Conservation (phyloP, 92 coral and sea anemone species). For the Plumapathes pennacea region DNA sequence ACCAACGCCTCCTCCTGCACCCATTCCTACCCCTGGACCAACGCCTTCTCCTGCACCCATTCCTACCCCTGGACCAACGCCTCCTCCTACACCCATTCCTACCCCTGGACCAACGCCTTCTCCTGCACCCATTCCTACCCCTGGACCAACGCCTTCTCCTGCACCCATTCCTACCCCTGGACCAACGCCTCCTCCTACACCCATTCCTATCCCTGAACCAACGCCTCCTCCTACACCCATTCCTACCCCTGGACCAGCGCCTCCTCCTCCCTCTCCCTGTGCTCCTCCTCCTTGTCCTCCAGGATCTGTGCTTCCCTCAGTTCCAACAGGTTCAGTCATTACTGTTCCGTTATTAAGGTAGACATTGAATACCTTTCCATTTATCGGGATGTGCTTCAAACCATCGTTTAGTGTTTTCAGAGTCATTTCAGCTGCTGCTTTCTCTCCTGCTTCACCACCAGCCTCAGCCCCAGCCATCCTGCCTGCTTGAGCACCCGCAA, state of each 20-base stretch:
- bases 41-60: neutral
- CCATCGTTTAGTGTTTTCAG: slow-evolving; percentile 35
- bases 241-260: slow-evolving; percentile 13
- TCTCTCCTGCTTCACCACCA: slow-evolving; percentile 58
- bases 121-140: neutral
- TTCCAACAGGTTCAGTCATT: too few species aligned
- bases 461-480: slow-evolving; percentile 42
- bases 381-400: too few species aligned
- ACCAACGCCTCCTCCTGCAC: neutral
- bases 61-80: neutral
- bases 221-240: slow-evolving; percentile 12
- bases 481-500: slow-evolving; percentile 51
- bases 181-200: slow-evolving; percentile 7
- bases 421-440: slow-evolving; percentile 27
- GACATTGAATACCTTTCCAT: slow-evolving; percentile 12
- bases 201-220: neutral
- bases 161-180: neutral
- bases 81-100: neutral
- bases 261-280: slow-evolving; percentile 10
- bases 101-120: slow-evolving; percentile 2
- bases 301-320: too few species aligned
- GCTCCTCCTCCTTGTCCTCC: slow-evolving; percentile 14
- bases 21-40: neutral
- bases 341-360: slow-evolving; percentile 4
- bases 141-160: neutral